Evolutionary conservation across 2,113 vertebrate genomes (phyloP), one percentile per base, ranked within the genome.

Genomic region (Myotis lucifugus): DNA sequence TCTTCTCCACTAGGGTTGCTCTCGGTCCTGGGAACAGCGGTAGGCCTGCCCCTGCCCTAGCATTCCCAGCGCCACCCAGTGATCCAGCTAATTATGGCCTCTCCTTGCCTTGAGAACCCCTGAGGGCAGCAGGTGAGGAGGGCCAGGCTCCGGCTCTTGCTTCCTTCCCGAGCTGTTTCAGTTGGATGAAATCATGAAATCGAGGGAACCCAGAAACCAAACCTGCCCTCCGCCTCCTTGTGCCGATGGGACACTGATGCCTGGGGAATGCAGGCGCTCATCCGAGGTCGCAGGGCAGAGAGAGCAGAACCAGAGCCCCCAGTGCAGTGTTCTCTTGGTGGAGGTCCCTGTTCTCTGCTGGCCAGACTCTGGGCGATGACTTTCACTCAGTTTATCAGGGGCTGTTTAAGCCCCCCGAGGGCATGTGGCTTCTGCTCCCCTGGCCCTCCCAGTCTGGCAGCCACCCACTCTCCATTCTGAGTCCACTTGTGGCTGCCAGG

Each of bases 61-160:
- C 70, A 34, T 96, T 97, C 92, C 94, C 85, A 93, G 93, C 0
- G 1, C 94, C 87, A 85, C 88, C 70, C 34, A 1, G 42, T 21
- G 90, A 97, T 92, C 81, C 50, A 78, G 90, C 83, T 97, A 97
- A 97, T 97, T 96, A 96, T 0, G 81, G 94, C 69, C n/a, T 96
- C 77, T 81, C 79, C 66, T 72, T 14, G 32, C 81, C 82, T 34
- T 97, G 96, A 92, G 96, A 97, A 96, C 82, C 69, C 90, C 97
- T 73, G 77, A 86, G 94, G 96, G 93, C 90, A 69, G 50, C 92
- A 40, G 56, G 89, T 54, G 56, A 94, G 72, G 73, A 87, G 72
- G 67, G 72, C 87, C 85, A 19, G 78, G 46, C 40, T 69, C 48
- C 50, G 0, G 29, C 59, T 8, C 88, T 73, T 48, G 70, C 52